These are phyloP conservation scores for Xylocampa areola DNA, from an alignment of 2,888 invertebrate species.

Conservation along the genomic window DNA sequence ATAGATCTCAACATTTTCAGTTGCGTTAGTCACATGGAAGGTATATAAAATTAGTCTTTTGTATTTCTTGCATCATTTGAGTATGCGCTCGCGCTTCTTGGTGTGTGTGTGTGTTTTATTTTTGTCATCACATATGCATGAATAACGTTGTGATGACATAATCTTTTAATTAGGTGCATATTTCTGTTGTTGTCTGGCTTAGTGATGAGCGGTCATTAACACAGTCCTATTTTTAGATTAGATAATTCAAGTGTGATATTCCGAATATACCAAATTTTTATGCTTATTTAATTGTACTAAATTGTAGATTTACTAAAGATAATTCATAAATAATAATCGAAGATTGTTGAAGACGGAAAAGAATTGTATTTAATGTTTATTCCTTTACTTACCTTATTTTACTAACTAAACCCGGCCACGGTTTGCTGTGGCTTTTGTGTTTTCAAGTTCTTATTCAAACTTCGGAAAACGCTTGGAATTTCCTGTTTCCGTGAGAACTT, in stretches of 20 bases:
- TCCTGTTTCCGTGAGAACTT: no score
- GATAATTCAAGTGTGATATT: constrained; percentile 12
- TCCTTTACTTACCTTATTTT: no score
- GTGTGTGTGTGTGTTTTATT: constrained; percentile 36
- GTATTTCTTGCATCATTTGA: constrained; percentile 49
- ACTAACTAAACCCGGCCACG: no score
- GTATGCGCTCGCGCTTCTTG: constrained; percentile 18
- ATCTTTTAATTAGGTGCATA: constrained; percentile 48
- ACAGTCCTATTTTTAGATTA: constrained; percentile 35
- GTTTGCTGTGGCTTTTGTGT: no score
- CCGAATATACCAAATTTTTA: constrained; percentile 12
- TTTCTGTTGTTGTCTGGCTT: constrained; percentile 34
- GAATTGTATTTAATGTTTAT: no score
- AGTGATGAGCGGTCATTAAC: constrained; percentile 27
- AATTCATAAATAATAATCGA: no score
- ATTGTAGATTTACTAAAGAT: no score
- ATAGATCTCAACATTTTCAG: constrained; percentile 38
- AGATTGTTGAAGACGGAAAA: no score
- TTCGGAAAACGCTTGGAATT: no score
- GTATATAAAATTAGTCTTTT: constrained; percentile 47
- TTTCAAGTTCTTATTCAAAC: no score
- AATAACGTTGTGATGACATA: constrained; percentile 46
- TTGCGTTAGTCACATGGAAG: constrained; percentile 39
- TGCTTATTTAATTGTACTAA: neutral
- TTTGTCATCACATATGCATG: constrained; percentile 33